A percentile compares a stretch with the other conserved stretches of the same genome.
Evolutionary conservation across 2,797 vertebrate species (phyloP).

Genomic region (Chiloscyllium punctatum): DNA sequence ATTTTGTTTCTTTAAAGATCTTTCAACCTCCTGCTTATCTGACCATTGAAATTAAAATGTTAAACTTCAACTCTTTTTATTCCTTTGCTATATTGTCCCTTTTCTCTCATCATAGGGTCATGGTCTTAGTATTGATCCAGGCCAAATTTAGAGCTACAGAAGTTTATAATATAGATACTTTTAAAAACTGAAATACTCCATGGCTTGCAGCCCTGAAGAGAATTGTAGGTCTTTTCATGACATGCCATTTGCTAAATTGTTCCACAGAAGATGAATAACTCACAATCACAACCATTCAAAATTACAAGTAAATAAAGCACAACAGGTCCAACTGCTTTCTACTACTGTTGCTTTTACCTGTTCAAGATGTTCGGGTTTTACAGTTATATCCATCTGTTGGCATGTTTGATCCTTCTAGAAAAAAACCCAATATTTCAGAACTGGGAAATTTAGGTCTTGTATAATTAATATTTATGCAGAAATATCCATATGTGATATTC

Average conservation of each 20-base stretch:
- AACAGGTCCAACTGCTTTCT: not conserved
- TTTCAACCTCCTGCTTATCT: not conserved
- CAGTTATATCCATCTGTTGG: not conserved
- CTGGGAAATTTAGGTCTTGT: not conserved
- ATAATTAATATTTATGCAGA: not conserved
- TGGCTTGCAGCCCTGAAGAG: not conserved
- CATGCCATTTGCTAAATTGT: not conserved
- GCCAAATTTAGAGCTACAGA: not conserved
- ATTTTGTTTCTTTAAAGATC: not conserved
- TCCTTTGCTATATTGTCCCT: not conserved
- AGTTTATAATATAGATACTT: not conserved
- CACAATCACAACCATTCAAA: not conserved
- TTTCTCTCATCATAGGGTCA: not conserved
- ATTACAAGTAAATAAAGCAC: not conserved
- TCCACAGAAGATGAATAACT: not conserved
- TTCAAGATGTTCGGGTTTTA: constrained; percentile 8
- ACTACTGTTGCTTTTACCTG: not conserved
- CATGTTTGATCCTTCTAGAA: not conserved
- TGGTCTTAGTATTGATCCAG: not conserved
- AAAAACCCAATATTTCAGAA: not conserved
- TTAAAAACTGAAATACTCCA: not conserved
- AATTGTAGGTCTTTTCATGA: not conserved
- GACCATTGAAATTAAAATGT: not conserved
- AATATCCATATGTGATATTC: not conserved
- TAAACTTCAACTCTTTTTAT: not conserved